These are phyloP conservation scores for Phortica okadai DNA, from an alignment of 2,888 invertebrate species.

Conservation along the genomic window DNA sequence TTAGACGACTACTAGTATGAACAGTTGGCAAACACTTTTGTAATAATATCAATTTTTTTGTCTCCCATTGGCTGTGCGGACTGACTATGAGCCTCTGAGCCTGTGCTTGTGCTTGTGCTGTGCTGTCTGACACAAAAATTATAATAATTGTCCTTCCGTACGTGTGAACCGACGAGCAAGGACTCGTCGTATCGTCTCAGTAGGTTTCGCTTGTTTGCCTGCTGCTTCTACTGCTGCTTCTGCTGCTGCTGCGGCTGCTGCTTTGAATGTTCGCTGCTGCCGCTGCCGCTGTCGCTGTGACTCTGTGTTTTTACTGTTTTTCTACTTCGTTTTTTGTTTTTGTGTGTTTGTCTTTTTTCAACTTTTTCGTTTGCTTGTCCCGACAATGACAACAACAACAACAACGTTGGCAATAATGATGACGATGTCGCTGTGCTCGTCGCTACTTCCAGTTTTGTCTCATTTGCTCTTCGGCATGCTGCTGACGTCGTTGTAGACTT, in stretches of 20 bases:
- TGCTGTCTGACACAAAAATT: slow-evolving; percentile 40
- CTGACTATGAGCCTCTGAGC: slow-evolving; percentile 40
- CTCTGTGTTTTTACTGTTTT: slow-evolving; percentile 23
- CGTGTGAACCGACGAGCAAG: slow-evolving; percentile 75
- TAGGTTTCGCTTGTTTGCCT: slow-evolving; percentile 73
- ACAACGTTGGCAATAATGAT: not conserved
- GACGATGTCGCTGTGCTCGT: slow-evolving; percentile 32
- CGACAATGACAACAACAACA: slow-evolving; percentile 7
- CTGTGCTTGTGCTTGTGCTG: slow-evolving; percentile 45
- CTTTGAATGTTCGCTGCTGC: slow-evolving; percentile 17
- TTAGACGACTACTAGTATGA: too few relatives aligned
- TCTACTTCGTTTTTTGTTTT: not conserved
- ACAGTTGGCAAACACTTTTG: too few relatives aligned
- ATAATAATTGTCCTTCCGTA: slow-evolving; percentile 65
- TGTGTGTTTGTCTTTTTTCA: slow-evolving; percentile 4
- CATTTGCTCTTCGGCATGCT: not conserved
- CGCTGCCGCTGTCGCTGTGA: slow-evolving; percentile 27
- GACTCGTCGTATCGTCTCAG: slow-evolving; percentile 75
- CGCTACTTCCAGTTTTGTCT: slow-evolving; percentile 31
- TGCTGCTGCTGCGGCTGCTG: slow-evolving; percentile 43
- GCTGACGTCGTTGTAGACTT: not conserved
- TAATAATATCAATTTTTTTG: too few relatives aligned
- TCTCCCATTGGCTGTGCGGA: too few relatives aligned
- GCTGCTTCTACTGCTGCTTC: slow-evolving; percentile 52
- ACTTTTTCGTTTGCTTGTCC: not conserved